phyloP scores from a whole-genome alignment of 2,888 invertebrate species.

The Corythucha ciliata region DNA sequence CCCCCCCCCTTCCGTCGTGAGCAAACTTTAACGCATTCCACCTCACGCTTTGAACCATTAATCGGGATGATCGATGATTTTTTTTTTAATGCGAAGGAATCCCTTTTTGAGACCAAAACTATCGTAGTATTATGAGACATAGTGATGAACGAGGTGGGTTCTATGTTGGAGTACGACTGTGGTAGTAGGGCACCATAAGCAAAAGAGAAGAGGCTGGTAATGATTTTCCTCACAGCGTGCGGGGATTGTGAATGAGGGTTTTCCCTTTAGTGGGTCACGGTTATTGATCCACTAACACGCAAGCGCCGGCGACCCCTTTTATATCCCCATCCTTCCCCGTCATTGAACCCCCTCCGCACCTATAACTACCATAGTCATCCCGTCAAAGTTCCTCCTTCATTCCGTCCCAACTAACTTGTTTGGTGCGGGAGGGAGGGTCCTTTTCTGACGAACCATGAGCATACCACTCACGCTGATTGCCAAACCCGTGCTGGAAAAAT shows the following conservation, averaged over 20 bases:
- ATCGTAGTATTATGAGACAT: too few relatives aligned
- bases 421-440: too few relatives aligned
- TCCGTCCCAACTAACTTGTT: not conserved
- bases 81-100: too few relatives aligned
- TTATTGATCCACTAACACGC: slow-evolving; percentile 24
- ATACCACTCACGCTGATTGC: not conserved
- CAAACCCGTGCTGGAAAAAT: not conserved
- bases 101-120: too few relatives aligned
- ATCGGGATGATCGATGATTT: too few relatives aligned
- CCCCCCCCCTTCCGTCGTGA: too few relatives aligned
- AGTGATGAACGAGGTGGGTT: too few relatives aligned
- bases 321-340: not conserved
- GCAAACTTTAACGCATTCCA: too few relatives aligned
- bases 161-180: too few relatives aligned
- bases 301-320: slow-evolving; percentile 18
- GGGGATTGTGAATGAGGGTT: slow-evolving; percentile 24
- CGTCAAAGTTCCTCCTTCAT: not conserved
- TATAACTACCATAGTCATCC: not conserved
- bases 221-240: slow-evolving; percentile 24
- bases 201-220: slow-evolving; percentile 22
- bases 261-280: slow-evolving; percentile 25
- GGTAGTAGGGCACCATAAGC: too few relatives aligned
- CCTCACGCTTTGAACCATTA: too few relatives aligned
- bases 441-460: too few relatives aligned
- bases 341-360: not conserved